Evolutionary conservation across 2,888 invertebrate species (phyloP), one percentile per base, ranked within the genome.

Genomic region (Tridacna gigas): DNA sequence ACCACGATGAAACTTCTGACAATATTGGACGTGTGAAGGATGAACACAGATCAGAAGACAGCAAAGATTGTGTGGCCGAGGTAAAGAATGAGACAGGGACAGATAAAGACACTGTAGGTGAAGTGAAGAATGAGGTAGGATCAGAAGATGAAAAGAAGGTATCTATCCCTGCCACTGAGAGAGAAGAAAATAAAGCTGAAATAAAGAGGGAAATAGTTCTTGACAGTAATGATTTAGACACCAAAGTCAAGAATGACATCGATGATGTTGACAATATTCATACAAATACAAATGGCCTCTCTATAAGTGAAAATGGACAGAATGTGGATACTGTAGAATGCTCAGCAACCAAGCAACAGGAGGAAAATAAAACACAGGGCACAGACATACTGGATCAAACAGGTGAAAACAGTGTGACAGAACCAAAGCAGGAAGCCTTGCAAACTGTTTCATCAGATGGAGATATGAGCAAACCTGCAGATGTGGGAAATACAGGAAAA

Each of bases 171-270:
- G 37, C 37, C 37, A 4, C 37, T 37, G 37, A 2, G 7, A 37
- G 3, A 20, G 69, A 12, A 71, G 51, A 71, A 51, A 25, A 51
- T 51, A 26, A 47, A 26, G 11, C 26, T 47, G 51, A 71, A 25
- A 67, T 71, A 51, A 71, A 71, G 26, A 51, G 18, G 25, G 71
- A 71, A 51, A n/a, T 15, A 9, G 26, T 37, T 37, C 37, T 37
- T 37, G 37, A 37, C 2, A 37, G 7, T 37, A 37, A 37, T 11
- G 45, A 67, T 12, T 45, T 45, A 20, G 67, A 67, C 25, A 1
- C 1, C 5, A 22, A 25, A n/a, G 56, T 56, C 20, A 56, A 56
- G 56, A 56, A 56, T 20, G 11, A 56, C 18, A 56, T 37, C 7
- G 37, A 37, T 37, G 7, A 37, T 37, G 37, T 37, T 37, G 37